A percentile compares a stretch with the other conserved stretches of the same genome.
Conservation (phyloP, 35 echinoderm and acorn worm species). For the Heliocidaris erythrogramma region DNA sequence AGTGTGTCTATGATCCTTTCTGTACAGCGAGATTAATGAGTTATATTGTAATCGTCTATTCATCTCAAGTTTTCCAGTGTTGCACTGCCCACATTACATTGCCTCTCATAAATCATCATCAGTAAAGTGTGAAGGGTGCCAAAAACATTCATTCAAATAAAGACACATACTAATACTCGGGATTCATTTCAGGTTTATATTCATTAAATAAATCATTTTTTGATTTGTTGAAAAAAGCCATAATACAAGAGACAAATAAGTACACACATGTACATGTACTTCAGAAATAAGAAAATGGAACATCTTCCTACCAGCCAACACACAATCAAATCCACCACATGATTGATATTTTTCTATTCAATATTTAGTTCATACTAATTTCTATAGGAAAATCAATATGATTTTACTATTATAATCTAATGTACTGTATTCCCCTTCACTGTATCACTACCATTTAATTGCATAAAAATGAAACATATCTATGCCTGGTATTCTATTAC, state of each 20-base stretch:
- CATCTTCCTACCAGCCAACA: neutral
- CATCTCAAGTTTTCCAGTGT: neutral
- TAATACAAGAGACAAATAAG: neutral
- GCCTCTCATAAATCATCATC: neutral
- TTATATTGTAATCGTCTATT: neutral
- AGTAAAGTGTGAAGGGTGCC: no score
- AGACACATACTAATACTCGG: neutral
- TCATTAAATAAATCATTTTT: conserved; percentile 10
- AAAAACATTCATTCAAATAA: conserved; percentile 7
- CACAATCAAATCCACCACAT: neutral
- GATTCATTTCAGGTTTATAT: neutral
- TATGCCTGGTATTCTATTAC: neutral
- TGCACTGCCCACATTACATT: neutral
- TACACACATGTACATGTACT: neutral
- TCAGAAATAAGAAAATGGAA: neutral
- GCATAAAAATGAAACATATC: no score
- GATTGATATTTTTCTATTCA: neutral
- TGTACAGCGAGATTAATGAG: no score
- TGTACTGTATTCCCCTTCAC: neutral
- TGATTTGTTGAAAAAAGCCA: conserved; percentile 18
- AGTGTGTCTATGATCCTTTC: no score
- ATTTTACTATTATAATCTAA: neutral
- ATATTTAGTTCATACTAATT: neutral
- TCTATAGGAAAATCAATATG: neutral
- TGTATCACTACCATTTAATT: neutral